Conservation (phyloP, 2,888 invertebrate genomes). For the Sclerodermus sp. region DNA sequence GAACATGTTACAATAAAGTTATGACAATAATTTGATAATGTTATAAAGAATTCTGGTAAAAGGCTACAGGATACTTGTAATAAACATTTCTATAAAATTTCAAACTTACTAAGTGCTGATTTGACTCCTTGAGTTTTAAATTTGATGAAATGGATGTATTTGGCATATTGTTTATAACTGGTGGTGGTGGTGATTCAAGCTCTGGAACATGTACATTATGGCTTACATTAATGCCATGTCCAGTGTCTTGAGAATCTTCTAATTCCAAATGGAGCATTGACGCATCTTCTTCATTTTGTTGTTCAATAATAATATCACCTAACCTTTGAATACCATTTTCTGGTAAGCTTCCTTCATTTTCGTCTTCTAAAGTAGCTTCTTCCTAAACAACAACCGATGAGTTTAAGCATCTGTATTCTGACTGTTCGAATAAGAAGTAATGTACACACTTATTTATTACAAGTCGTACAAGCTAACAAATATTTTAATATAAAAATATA, state of each 20-base stretch:
- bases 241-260: conserved; percentile 38
- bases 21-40: no score
- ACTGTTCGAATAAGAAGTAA: no score
- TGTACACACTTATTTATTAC: no score
- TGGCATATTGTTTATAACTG: conserved; percentile 39
- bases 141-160: conserved; percentile 34
- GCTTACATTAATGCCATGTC: conserved; percentile 21
- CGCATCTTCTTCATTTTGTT: conserved; percentile 30
- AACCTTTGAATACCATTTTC: conserved; percentile 45
- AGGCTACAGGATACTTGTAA: no score
- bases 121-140: conserved; percentile 33
- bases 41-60: no score
- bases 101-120: conserved; percentile 27
- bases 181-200: conserved; percentile 16
- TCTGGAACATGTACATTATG: conserved; percentile 15
- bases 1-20: no score
- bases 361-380: conserved; percentile 32
- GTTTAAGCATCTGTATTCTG: no score
- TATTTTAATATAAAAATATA: neutral
- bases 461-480: neutral
- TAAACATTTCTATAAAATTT: no score
- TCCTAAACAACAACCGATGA: no score
- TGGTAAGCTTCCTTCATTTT: conserved; percentile 26
- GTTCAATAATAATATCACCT: conserved; percentile 31
- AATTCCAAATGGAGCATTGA: conserved; percentile 35